These are phyloP conservation scores for Danionella cerebrum DNA, from an alignment of 2,113 vertebrate species.

Conservation along the genomic window DNA sequence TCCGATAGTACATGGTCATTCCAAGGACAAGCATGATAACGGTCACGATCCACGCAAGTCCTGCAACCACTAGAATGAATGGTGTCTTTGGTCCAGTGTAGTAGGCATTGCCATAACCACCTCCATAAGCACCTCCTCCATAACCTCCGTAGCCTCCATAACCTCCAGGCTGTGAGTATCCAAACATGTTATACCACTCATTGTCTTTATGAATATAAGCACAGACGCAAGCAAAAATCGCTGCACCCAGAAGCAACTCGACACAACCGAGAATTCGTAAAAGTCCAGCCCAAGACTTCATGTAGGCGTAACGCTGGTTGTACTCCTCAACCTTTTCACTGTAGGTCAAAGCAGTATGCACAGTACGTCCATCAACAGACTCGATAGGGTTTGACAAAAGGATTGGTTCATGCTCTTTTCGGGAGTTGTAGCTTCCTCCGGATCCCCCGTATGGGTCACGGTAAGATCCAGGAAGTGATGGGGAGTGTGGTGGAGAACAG, in stretches of 20 bases:
- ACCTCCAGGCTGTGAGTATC: conserved; percentile 74
- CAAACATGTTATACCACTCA: conserved; percentile 91
- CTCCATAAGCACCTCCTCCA: conserved; percentile 38
- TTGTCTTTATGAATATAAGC: conserved; percentile 96
- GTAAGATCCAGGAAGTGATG: conserved; percentile 59
- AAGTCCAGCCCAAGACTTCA: conserved; percentile 96
- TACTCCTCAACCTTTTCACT: conserved; percentile 79
- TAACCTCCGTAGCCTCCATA: conserved; percentile 44
- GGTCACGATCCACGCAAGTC: conserved; percentile 82
- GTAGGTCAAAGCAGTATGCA: conserved; percentile 69
- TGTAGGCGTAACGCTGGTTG: conserved; percentile 78
- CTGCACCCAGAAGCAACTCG: conserved; percentile 85
- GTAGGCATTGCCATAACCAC: conserved; percentile 61
- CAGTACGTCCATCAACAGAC: conserved; percentile 62
- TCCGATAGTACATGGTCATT: conserved; percentile 98
- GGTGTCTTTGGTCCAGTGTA: conserved; percentile 89
- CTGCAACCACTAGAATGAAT: conserved; percentile 81
- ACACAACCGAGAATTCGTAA: conserved; percentile 80
- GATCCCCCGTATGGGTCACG: conserved; percentile 68
- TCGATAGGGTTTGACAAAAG: conserved; percentile 50
- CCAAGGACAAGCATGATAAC: conserved; percentile 83
- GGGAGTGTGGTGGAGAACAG: conserved; percentile 82
- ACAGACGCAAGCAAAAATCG: conserved; percentile 88
- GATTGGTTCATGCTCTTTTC: conserved; percentile 67
- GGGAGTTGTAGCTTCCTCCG: conserved; percentile 66